These are phyloP conservation scores for Hydropsyche betteni DNA, from an alignment of 2,888 invertebrate species.

Conservation along the genomic window DNA sequence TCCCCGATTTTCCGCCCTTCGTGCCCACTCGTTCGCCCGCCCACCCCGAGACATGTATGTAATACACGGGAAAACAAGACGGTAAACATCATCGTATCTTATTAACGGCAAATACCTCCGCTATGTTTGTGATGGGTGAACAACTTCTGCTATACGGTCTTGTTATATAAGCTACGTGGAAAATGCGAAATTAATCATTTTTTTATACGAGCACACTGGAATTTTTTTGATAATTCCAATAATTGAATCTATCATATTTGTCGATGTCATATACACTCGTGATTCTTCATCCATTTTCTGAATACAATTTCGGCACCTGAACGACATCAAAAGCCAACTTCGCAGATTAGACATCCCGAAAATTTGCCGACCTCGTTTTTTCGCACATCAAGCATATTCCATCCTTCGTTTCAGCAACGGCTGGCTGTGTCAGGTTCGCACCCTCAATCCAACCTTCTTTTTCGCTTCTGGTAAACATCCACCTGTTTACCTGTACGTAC, in stretches of 20 bases:
- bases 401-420: background rate
- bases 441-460: background rate
- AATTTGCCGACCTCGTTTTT: slow-evolving; percentile 40
- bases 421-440: slow-evolving; percentile 30
- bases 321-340: slow-evolving; percentile 47
- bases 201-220: too few relatives aligned
- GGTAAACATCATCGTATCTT: slow-evolving; percentile 51
- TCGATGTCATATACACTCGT: slow-evolving; percentile 22
- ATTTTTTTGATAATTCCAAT: too few relatives aligned
- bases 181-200: too few relatives aligned
- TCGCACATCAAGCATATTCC: slow-evolving; percentile 23
- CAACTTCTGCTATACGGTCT: background rate
- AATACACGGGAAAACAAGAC: slow-evolving; percentile 50
- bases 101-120: slow-evolving; percentile 50
- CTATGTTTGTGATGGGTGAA: slow-evolving; percentile 41
- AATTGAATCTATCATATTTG: slow-evolving; percentile 23
- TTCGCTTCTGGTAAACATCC: background rate
- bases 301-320: slow-evolving; percentile 10
- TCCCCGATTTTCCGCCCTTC: background rate
- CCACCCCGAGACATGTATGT: slow-evolving; percentile 36
- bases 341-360: slow-evolving; percentile 35
- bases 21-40: background rate
- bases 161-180: too few relatives aligned
- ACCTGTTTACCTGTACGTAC: slow-evolving; percentile 30
- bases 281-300: slow-evolving; percentile 38